A percentile compares a stretch with the other conserved stretches of the same genome.
These are phyloP conservation scores for Cataglyphis livida DNA, from an alignment of 2,888 invertebrate genomes.

Conservation along the genomic window DNA sequence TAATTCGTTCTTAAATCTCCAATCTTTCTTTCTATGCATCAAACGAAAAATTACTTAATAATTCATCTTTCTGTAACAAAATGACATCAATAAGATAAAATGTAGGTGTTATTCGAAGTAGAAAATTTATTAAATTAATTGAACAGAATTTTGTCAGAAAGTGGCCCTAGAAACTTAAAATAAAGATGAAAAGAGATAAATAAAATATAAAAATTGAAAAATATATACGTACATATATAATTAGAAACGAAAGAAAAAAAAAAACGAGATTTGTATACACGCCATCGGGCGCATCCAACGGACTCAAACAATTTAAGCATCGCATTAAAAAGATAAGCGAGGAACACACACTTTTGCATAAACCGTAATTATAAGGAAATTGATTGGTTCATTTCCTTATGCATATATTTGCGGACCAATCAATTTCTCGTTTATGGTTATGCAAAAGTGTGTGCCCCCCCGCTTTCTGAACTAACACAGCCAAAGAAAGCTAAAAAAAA, in stretches of 20 bases:
- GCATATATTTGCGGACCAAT: too few species aligned
- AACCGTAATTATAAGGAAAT: too few species aligned
- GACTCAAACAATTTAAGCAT: too few species aligned
- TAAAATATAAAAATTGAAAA: neutral
- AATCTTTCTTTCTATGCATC: neutral
- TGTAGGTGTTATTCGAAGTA: neutral
- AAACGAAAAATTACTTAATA: neutral
- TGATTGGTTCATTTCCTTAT: too few species aligned
- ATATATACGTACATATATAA: neutral
- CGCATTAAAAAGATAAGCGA: too few species aligned
- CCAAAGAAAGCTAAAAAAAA: too few species aligned
- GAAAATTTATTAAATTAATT: neutral
- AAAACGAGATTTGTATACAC: neutral
- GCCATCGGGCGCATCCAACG: too few species aligned
- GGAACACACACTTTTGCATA: too few species aligned
- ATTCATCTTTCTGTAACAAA: neutral
- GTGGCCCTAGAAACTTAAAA: neutral
- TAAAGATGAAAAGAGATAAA: neutral
- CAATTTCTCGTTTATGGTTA: too few species aligned
- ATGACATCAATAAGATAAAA: neutral
- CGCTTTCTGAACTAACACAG: too few species aligned
- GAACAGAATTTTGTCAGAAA: neutral
- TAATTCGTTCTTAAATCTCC: neutral
- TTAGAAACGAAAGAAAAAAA: neutral
- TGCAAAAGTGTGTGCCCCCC: too few species aligned